Evolutionary conservation across 1,140 invertebrate genomes (phyloP).

Genomic region (Adoxophyes honmai): DNA sequence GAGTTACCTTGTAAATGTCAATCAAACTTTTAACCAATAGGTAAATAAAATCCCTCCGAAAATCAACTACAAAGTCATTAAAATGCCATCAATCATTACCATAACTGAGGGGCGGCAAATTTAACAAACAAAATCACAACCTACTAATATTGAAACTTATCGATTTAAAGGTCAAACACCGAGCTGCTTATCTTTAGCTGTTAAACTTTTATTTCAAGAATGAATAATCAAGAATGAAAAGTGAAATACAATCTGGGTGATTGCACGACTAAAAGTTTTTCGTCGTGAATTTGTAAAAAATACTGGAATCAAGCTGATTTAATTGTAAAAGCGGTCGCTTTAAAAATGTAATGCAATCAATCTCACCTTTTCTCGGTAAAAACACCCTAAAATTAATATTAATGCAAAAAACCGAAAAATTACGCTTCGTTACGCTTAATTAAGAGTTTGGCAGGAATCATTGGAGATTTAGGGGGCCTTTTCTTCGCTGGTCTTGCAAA

Average conservation of each 20-base stretch:
- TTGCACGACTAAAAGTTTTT: too few relatives aligned
- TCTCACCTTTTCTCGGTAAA: not conserved
- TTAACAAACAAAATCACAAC: not conserved
- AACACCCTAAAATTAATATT: constrained; percentile 36
- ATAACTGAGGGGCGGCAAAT: not conserved
- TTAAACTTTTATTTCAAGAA: too few relatives aligned
- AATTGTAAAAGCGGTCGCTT: not conserved
- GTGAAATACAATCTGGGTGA: too few relatives aligned
- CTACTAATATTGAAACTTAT: constrained; percentile 7
- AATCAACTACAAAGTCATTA: constrained; percentile 7
- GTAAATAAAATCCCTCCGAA: not conserved
- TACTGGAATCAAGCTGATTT: not conserved
- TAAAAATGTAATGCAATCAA: constrained; percentile 3
- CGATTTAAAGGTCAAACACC: not conserved
- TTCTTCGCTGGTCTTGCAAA: not conserved
- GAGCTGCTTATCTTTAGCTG: too few relatives aligned
- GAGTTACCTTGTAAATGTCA: not conserved
- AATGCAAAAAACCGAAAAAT: constrained; percentile 66
- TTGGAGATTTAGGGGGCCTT: constrained; percentile 35
- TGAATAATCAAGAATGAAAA: too few relatives aligned
- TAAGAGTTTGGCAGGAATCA: constrained; percentile 46
- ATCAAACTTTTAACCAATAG: not conserved
- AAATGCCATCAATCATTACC: constrained; percentile 4
- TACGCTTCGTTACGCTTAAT: constrained; percentile 64
- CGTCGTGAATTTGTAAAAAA: too few relatives aligned